Conservation (phyloP, 2,888 invertebrate species). For the Meliscaeva auricollis region DNA sequence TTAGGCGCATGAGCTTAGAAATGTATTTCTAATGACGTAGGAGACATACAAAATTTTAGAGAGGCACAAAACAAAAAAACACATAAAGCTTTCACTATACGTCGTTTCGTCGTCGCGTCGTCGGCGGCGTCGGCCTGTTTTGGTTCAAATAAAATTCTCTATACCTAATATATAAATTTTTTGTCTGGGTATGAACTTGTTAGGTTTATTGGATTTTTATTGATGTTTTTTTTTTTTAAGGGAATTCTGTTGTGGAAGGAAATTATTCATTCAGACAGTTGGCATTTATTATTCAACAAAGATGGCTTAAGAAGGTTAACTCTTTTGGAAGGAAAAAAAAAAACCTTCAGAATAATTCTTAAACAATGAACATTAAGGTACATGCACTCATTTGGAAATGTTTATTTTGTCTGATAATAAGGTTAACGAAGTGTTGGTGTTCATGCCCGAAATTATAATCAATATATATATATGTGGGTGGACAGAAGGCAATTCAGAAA, state of each 20-base stretch:
- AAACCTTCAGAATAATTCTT: slow-evolving; percentile 1
- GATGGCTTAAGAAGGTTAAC: slow-evolving; percentile 27
- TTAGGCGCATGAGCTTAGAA: slow-evolving; percentile 48
- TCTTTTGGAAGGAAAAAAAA: slow-evolving; percentile 6
- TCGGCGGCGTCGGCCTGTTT: background rate
- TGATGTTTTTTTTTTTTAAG: slow-evolving; percentile 30
- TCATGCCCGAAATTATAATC: background rate
- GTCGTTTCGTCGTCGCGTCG: background rate
- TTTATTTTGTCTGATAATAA: slow-evolving; percentile 15
- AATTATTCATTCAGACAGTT: slow-evolving; percentile 56
- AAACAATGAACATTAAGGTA: background rate
- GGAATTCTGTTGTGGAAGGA: slow-evolving; percentile 31
- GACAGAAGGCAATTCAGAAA: background rate
- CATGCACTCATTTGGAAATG: slow-evolving; percentile 4
- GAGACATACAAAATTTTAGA: slow-evolving; percentile 20
- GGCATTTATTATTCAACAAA: slow-evolving; percentile 49
- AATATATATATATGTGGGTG: background rate
- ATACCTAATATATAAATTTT: background rate
- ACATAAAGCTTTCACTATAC: slow-evolving; percentile 46
- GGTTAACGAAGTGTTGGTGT: slow-evolving; percentile 15
- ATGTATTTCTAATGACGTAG: slow-evolving; percentile 52
- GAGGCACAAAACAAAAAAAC: background rate
- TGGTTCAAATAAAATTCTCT: background rate
- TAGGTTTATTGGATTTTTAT: slow-evolving; percentile 38
- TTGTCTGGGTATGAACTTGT: slow-evolving; percentile 46